Evolutionary conservation across 1,140 invertebrate genomes (phyloP).

Genomic region (Drosophila lini): DNA sequence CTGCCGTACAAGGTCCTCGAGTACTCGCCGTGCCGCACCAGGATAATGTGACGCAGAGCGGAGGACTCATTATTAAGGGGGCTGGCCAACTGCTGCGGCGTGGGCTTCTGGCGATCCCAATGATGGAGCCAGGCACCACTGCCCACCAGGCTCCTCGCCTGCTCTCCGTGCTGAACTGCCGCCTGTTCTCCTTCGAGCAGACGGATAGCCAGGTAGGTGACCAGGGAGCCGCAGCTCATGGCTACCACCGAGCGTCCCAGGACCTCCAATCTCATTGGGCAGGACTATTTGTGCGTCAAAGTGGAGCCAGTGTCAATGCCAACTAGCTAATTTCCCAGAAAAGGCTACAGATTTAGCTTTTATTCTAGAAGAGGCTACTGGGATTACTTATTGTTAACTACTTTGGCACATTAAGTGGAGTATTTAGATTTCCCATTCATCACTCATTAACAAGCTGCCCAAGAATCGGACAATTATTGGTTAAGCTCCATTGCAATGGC

Average conservation of each 20-base stretch:
- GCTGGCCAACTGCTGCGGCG: constrained; percentile 18
- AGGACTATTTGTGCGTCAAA: too few species aligned
- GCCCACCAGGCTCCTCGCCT: background rate
- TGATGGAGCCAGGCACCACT: constrained; percentile 90
- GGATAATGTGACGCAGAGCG: constrained; percentile 92
- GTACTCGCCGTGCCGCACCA: constrained; percentile 98
- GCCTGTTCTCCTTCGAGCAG: constrained; percentile 26
- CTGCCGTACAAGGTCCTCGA: constrained; percentile 91
- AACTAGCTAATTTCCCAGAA: background rate
- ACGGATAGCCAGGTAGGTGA: constrained; percentile 39
- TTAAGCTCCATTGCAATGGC: constrained; percentile 30
- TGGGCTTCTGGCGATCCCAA: constrained; percentile 91
- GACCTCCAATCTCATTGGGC: constrained; percentile 27
- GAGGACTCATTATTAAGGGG: constrained; percentile 86
- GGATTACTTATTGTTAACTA: background rate
- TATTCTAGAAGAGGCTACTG: background rate
- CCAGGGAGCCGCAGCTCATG: constrained; percentile 52
- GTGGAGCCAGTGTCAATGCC: background rate
- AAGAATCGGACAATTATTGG: constrained; percentile 9
- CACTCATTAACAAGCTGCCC: background rate
- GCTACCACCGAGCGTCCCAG: constrained; percentile 46
- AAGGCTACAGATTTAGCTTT: background rate
- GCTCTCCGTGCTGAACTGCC: background rate
- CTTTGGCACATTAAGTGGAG: background rate
- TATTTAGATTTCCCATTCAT: background rate